These are phyloP conservation scores for Hyposmocoma kahamanoa DNA, from an alignment of 1,140 invertebrate species.

Conservation along the genomic window DNA sequence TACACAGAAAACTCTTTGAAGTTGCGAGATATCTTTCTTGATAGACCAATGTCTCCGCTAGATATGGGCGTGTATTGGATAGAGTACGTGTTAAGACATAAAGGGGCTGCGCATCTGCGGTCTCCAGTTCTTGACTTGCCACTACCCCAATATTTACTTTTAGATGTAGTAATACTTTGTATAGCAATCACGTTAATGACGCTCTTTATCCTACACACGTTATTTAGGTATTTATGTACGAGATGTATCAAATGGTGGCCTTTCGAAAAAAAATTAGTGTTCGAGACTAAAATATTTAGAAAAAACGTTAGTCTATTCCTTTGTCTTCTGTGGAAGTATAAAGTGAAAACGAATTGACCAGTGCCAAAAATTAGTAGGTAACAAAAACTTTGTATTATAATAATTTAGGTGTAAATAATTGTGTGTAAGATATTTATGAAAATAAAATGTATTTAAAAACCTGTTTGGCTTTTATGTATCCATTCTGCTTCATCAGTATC, in stretches of 20 bases:
- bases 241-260: conserved; percentile 57
- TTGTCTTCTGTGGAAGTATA: conserved; percentile 54
- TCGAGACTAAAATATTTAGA: conserved; percentile 48
- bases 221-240: conserved; percentile 57
- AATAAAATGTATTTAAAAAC: conserved; percentile 11
- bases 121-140: conserved; percentile 75
- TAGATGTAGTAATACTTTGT: conserved; percentile 75
- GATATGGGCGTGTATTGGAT: conserved; percentile 78
- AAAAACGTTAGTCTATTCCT: conserved; percentile 45
- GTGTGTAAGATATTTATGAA: conserved; percentile 37
- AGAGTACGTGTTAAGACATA: conserved; percentile 78
- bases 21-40: conserved; percentile 69
- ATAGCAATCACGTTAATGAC: conserved; percentile 34
- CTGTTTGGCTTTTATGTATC: no score
- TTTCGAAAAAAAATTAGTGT: conserved; percentile 36
- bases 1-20: conserved; percentile 59
- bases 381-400: conserved; percentile 25
- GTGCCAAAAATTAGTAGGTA: conserved; percentile 13
- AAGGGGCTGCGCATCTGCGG: conserved; percentile 76
- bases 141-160: conserved; percentile 76
- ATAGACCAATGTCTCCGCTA: conserved; percentile 71
- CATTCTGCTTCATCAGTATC: no score
- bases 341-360: conserved; percentile 48
- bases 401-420: conserved; percentile 42
- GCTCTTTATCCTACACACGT: conserved; percentile 47